Base-by-base conservation (phyloP, 2,113 vertebrate species). In the Xerus inauris region DNA sequence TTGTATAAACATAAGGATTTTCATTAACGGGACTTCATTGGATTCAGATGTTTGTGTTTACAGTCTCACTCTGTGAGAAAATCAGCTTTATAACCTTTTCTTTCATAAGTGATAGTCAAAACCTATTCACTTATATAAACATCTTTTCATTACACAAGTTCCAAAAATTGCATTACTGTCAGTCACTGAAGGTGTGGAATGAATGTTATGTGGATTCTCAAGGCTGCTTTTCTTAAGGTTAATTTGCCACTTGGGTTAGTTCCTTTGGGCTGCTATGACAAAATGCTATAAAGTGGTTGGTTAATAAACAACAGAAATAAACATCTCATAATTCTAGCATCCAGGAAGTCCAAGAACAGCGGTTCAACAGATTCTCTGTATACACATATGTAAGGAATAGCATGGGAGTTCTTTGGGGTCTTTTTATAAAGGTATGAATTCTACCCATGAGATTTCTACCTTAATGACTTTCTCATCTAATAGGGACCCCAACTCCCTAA, bases 381-480 rank as follows among this genome's bases (percentile, higher is more conserved):
- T 83, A 19, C 26, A 57, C 2, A n/a, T 4, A 19, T 30, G 3
- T 45, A 32, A 17, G 17, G 38, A 85, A 1, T 67, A 26, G 11
- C 4, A 8, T 30, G 17, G 11, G 22, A 64, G 12, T 2, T 10
- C 12, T 54, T 24, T 16, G 8, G 10, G 3, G 5, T 35, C 16
- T 67, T 67, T 71, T 16, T 26, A 22, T 12, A 45, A 80, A 28
- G 49, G 16, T 16, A 30, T 4, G 1, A 32, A 47, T 24, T 6
- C 5, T 14, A 54, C 38, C 7, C 47, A 30, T 47, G 24, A 65
- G 11, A 6, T 5, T 5, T 54, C 32, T 7, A 51, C 6, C 13
- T 38, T 38, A 32, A 16, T 22, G 20, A 76, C 3, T 2, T 65
- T 20, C 54, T 47, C n/a, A 22, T 1, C 6, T 57, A 24, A 3